Evolutionary conservation across 2,113 vertebrate species (phyloP).

Genomic region (Elephas maximus): DNA sequence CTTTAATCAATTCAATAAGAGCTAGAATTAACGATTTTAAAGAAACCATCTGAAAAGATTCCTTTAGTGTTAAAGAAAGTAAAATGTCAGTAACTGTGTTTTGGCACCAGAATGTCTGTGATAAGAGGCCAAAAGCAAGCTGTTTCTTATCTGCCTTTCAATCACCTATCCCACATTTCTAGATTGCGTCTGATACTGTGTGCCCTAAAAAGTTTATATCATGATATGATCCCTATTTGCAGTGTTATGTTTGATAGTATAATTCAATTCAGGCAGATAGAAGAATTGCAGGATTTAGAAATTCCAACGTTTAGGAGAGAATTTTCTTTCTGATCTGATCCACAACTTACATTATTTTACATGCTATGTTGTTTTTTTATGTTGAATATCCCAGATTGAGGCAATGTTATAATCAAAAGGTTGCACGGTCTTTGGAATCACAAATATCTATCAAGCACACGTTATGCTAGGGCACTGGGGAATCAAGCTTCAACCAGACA

Average conservation of each 20-base stretch:
- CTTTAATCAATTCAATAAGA: conserved; percentile 70
- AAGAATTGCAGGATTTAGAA: conserved; percentile 8
- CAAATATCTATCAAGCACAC: not conserved
- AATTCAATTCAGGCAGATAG: conserved; percentile 37
- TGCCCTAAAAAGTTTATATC: not conserved
- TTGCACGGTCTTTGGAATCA: not conserved
- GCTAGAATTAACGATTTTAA: conserved; percentile 60
- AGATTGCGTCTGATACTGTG: conserved; percentile 19
- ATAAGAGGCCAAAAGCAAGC: conserved; percentile 48
- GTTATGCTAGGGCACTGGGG: not conserved
- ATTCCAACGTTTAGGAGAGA: conserved; percentile 29
- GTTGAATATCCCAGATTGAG: not conserved
- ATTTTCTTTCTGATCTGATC: conserved; percentile 57
- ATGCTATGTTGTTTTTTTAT: not conserved
- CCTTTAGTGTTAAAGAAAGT: conserved; percentile 44
- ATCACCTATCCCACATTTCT: conserved; percentile 31
- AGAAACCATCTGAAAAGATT: conserved; percentile 66
- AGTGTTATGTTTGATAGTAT: not conserved
- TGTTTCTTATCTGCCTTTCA: conserved; percentile 31
- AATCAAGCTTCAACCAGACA: not conserved
- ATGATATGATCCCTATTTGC: not conserved
- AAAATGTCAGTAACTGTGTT: conserved; percentile 46
- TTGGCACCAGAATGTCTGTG: conserved; percentile 45
- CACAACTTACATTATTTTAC: conserved; percentile 24
- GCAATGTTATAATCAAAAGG: not conserved